phyloP scores from a whole-genome alignment of 2,797 vertebrate genomes.

The Semaprochilodus insignis region DNA sequence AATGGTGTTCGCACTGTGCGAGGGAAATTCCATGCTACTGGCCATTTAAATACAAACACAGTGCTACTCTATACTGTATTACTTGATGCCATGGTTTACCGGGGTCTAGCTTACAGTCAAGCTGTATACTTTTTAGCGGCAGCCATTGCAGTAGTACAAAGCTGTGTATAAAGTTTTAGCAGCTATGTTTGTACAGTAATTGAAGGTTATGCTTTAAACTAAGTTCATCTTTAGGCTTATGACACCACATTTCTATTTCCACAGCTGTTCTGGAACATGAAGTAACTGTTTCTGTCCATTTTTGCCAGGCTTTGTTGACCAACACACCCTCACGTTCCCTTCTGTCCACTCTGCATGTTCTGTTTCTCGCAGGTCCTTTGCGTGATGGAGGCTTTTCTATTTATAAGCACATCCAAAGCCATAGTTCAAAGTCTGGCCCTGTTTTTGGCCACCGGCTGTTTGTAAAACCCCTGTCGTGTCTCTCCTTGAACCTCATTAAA shows the following conservation, averaged over 20 bases:
- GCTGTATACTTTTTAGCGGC: too few relatives aligned
- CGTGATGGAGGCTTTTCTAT: neutral
- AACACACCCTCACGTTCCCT: neutral
- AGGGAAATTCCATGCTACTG: too few relatives aligned
- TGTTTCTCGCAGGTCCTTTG: constrained; percentile 4
- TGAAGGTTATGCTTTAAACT: too few relatives aligned
- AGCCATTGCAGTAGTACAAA: too few relatives aligned
- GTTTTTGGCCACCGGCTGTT: constrained; percentile 30
- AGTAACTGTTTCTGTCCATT: neutral
- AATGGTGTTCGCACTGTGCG: too few relatives aligned
- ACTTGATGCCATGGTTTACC: too few relatives aligned
- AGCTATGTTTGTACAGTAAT: too few relatives aligned
- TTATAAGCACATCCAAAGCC: constrained; percentile 33
- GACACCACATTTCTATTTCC: neutral
- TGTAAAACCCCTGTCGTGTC: constrained; percentile 22
- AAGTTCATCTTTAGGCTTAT: too few relatives aligned
- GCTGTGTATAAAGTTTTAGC: too few relatives aligned
- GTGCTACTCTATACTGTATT: too few relatives aligned
- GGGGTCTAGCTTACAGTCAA: too few relatives aligned
- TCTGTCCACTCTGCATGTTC: neutral
- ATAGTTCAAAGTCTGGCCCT: constrained; percentile 47
- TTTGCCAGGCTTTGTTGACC: neutral
- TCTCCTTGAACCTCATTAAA: constrained; percentile 42
- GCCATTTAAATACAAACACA: too few relatives aligned
- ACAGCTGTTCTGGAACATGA: neutral